Evolutionary conservation across 1,140 invertebrate species (phyloP), one percentile per base, ranked within the genome.

Genomic region (Melipona quadrifasciata): DNA sequence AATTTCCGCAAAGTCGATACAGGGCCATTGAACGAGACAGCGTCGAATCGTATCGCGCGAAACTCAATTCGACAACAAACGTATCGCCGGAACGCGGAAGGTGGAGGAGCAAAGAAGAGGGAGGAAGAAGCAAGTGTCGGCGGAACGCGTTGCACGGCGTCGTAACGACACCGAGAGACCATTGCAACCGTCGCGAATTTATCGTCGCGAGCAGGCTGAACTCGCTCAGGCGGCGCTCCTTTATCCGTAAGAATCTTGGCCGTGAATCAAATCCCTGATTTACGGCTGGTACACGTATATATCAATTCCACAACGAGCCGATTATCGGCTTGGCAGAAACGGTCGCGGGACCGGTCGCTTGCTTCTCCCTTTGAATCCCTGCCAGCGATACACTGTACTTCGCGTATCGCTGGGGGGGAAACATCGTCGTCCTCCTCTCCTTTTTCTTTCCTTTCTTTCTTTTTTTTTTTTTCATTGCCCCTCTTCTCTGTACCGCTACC

Each of bases 251-350:
- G 72, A 87, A 91, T 91, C 89, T 93, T 93, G 93, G 93, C 92
- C 88, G 79, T 86, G 90, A 87, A 89, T 94, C 93, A 93, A 93
- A 90, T 90, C 83, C 86, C 34, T 91, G 89, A 91, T 90, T 92
- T 92, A 93, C 77, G 74, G 55, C 53, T 77, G 82, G 77, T 82
- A 79, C 79, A 86, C 81, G 87, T 93, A 89, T 93, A 93, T 91
- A 93, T 93, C 92, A 93, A 93, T 91, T 93, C 88, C 79, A 86
- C 90, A 88, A 91, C 91, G 92, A 89, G 89, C 89, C 91, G 93
- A 94, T 94, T 93, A 94, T 93, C 91, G 91, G 90, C 80, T 80
- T 74, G 89, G 85, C 89, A 88, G 84, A 73, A 87, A 78, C 80
- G 70, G 71, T 78, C 77, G 78, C 47, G 78, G 73, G 83, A 58